Conservation (phyloP, 2,113 vertebrate species). For the Cyprinodon variegatus region DNA sequence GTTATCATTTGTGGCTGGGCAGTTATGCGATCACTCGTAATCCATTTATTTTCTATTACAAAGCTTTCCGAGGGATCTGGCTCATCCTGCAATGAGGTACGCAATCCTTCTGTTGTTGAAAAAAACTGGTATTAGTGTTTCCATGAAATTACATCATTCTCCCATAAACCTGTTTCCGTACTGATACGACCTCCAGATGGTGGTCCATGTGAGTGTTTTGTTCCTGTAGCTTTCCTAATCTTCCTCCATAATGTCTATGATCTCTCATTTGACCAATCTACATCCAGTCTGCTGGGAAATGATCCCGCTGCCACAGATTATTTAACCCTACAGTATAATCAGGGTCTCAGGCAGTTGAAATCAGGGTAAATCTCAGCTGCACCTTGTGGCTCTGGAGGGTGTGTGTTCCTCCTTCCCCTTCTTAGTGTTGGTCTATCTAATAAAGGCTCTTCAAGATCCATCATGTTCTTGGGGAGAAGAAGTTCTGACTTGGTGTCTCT, state of each 20-base stretch:
- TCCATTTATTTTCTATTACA: conserved; percentile 77
- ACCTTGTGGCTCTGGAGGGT: too few relatives aligned
- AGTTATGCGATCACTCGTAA: conserved; percentile 54
- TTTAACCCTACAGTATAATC: neutral
- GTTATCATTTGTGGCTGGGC: neutral
- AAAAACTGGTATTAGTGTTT: conserved; percentile 29
- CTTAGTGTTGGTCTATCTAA: too few relatives aligned
- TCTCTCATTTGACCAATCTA: conserved; percentile 11
- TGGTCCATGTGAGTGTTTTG: neutral
- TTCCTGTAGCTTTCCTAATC: conserved; percentile 38
- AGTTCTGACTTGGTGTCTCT: too few relatives aligned
- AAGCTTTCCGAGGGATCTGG: conserved; percentile 80
- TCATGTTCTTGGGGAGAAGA: neutral
- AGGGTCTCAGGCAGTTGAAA: too few relatives aligned
- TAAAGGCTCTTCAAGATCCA: neutral
- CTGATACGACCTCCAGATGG: neutral
- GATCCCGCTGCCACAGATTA: conserved; percentile 8
- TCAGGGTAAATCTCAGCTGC: too few relatives aligned
- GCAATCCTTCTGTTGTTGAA: conserved; percentile 61
- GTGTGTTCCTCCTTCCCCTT: too few relatives aligned
- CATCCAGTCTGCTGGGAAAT: conserved; percentile 28
- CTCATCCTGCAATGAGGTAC: conserved; percentile 79
- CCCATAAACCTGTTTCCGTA: neutral
- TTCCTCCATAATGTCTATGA: conserved; percentile 11
- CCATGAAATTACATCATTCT: conserved; percentile 49